These are phyloP conservation scores for Onychorhynchus coronatus DNA, from an alignment of 2,113 vertebrate species.

Conservation along the genomic window DNA sequence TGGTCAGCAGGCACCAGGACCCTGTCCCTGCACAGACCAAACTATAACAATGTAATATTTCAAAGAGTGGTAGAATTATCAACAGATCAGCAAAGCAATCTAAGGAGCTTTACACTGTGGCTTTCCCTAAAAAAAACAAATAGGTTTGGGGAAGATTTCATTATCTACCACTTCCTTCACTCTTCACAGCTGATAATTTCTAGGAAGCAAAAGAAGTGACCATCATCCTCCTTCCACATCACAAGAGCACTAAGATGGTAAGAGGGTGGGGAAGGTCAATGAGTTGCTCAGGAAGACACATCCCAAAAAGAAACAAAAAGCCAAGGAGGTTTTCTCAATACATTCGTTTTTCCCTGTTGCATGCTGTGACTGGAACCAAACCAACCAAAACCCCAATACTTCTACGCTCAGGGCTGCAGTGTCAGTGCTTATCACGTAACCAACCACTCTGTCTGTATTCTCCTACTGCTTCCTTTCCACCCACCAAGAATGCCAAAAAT, in stretches of 20 bases:
- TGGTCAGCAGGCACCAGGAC: neutral
- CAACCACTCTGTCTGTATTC: neutral
- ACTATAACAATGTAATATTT: neutral
- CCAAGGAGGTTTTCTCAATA: neutral
- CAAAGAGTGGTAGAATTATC: neutral
- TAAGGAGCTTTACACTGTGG: neutral
- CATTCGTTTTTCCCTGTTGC: neutral
- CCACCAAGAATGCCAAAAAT: neutral
- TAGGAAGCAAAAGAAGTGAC: neutral
- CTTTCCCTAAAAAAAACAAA: neutral
- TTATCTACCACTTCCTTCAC: neutral
- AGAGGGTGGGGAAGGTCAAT: neutral
- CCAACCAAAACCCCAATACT: neutral
- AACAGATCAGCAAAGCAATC: neutral
- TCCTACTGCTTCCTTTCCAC: neutral
- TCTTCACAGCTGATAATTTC: neutral
- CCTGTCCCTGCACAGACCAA: rapidly evolving
- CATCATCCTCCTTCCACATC: neutral
- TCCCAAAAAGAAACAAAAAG: neutral
- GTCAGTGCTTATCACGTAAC: neutral
- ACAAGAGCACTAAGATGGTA: neutral
- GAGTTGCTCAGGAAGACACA: neutral
- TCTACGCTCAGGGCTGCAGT: neutral
- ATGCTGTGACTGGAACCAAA: neutral
- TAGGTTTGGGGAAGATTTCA: neutral